A percentile compares a stretch with the other conserved stretches of the same genome.
phyloP scores from a whole-genome alignment of 2,113 vertebrate species.

The Aldabrachelys gigantea region DNA sequence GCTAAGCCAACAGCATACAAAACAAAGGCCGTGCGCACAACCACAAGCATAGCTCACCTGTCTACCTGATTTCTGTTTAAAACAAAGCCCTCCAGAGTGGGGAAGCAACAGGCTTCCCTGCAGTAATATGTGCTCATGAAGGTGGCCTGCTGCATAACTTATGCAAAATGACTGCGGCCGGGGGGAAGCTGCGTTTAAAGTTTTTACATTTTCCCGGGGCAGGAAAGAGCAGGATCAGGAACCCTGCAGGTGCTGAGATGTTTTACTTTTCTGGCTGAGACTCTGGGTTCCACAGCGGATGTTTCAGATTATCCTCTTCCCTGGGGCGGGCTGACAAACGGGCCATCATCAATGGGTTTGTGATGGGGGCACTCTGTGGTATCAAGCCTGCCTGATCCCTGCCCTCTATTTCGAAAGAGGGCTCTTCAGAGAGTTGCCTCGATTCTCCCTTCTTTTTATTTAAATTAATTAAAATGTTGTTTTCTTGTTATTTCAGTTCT shows the following conservation, averaged over 20 bases:
- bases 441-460: neutral
- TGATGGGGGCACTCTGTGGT: neutral
- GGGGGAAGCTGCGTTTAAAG: neutral
- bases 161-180: neutral
- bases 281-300: neutral
- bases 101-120: neutral
- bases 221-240: neutral
- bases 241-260: neutral
- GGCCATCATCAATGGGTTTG: too few species aligned
- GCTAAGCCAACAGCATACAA: neutral
- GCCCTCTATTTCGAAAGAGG: neutral
- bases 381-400: too few species aligned
- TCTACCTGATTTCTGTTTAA: neutral
- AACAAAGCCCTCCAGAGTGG: neutral
- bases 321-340: neutral
- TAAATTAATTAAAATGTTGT: constrained; percentile 42
- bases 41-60: neutral
- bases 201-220: neutral
- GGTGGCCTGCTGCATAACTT: neutral
- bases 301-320: neutral
- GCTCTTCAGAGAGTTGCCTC: neutral
- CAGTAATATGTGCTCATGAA: neutral
- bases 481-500: neutral
- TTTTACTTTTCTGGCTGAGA: neutral
- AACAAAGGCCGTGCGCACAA: neutral